phyloP scores from a whole-genome alignment of 92 coral and sea anemone species.

The Porites lobata region DNA sequence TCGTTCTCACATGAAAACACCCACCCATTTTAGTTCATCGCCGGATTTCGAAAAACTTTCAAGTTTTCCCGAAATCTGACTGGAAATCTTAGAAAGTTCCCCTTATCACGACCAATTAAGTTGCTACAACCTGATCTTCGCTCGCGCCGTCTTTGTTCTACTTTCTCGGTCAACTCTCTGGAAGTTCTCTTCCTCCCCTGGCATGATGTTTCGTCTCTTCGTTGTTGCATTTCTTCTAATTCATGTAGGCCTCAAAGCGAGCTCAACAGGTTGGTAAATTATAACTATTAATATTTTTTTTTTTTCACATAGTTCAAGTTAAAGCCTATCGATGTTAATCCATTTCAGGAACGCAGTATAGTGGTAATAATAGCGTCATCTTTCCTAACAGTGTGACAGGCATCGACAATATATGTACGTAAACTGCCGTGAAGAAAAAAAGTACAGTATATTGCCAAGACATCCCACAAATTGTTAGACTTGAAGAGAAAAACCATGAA shows the following conservation, averaged over 20 bases:
- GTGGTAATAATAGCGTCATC: too few relatives aligned
- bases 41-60: neutral
- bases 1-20: neutral
- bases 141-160: too few relatives aligned
- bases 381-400: neutral
- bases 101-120: neutral
- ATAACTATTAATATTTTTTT: neutral
- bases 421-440: neutral
- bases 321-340: too few relatives aligned
- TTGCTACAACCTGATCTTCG: neutral
- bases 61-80: neutral
- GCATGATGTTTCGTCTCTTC: conserved; percentile 2
- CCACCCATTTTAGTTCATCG: neutral
- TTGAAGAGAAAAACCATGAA: too few relatives aligned
- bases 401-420: neutral
- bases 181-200: too few relatives aligned
- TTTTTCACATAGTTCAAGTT: too few relatives aligned
- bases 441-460: neutral
- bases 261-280: conserved; percentile 13
- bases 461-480: too few relatives aligned
- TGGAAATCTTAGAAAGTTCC: too few relatives aligned
- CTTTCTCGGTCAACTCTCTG: too few relatives aligned
- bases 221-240: neutral
- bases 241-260: neutral
- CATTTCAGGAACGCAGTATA: too few relatives aligned